Conservation (phyloP, 2,888 invertebrate genomes). For the Leptopilina myrica region DNA sequence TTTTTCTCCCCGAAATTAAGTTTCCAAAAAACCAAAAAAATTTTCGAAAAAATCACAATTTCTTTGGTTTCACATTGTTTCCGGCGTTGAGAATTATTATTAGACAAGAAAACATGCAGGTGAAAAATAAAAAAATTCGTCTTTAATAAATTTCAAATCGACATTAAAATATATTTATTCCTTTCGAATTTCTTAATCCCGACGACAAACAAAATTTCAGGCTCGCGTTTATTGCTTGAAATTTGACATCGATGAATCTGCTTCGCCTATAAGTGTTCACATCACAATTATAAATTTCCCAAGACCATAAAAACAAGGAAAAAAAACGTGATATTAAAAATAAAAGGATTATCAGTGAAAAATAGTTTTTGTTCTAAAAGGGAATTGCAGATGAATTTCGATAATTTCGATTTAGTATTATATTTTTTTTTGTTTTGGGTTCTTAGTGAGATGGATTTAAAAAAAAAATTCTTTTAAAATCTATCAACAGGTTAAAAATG, state of each 20-base stretch:
- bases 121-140: constrained; percentile 2
- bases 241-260: constrained; percentile 39
- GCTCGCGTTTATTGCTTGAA: constrained; percentile 26
- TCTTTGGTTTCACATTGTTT: neutral
- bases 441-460: constrained; percentile 8
- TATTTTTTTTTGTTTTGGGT: neutral
- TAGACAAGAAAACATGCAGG: neutral
- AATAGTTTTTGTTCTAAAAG: neutral
- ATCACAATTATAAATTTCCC: constrained; percentile 13
- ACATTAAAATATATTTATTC: constrained; percentile 20
- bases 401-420: constrained; percentile 20
- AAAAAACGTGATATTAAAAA: constrained; percentile 9
- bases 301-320: constrained; percentile 21
- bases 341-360: constrained; percentile 22
- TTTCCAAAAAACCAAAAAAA: neutral
- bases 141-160: neutral
- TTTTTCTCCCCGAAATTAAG: constrained; percentile 18
- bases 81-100: constrained; percentile 2
- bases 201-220: constrained; percentile 32
- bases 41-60: constrained; percentile 14
- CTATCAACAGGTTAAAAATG: constrained; percentile 31
- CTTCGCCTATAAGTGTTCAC: constrained; percentile 38
- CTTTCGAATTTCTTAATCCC: neutral
- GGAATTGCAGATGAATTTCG: constrained; percentile 35
- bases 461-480: neutral